These are phyloP conservation scores for Pangasius djambal DNA, from an alignment of 2,797 vertebrate genomes.

Conservation along the genomic window DNA sequence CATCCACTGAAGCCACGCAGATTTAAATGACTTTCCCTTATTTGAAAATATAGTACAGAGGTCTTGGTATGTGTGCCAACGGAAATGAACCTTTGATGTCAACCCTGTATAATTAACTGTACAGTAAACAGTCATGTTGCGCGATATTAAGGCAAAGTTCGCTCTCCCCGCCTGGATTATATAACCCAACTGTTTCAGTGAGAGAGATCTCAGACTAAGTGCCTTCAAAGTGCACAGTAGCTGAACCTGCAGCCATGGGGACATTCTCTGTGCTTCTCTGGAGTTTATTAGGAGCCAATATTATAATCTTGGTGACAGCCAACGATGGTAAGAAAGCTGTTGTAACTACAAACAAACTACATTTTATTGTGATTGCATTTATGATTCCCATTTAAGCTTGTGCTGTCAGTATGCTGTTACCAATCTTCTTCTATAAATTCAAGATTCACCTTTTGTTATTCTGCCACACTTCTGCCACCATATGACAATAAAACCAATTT, in stretches of 20 bases:
- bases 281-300: not conserved
- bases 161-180: not conserved
- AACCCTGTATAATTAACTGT: not conserved
- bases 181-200: not conserved
- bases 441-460: not conserved
- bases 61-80: too few species aligned
- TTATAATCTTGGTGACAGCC: slow-evolving; percentile 2
- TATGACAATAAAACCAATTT: not conserved
- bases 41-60: not conserved
- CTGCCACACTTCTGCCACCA: not conserved
- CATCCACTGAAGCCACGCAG: not conserved
- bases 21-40: not conserved
- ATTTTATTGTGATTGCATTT: not conserved
- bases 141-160: not conserved
- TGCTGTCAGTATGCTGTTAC: not conserved
- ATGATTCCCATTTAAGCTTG: not conserved
- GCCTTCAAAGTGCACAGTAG: too few species aligned
- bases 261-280: slow-evolving; percentile 6
- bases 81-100: not conserved
- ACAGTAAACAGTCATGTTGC: not conserved
- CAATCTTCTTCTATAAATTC: not conserved
- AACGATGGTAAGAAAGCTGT: slow-evolving; percentile 27
- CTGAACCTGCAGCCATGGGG: slow-evolving; percentile 10
- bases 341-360: not conserved
- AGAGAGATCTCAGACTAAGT: not conserved